phyloP scores from a whole-genome alignment of 1,140 invertebrate genomes.

The Drosophila equinoxialis region DNA sequence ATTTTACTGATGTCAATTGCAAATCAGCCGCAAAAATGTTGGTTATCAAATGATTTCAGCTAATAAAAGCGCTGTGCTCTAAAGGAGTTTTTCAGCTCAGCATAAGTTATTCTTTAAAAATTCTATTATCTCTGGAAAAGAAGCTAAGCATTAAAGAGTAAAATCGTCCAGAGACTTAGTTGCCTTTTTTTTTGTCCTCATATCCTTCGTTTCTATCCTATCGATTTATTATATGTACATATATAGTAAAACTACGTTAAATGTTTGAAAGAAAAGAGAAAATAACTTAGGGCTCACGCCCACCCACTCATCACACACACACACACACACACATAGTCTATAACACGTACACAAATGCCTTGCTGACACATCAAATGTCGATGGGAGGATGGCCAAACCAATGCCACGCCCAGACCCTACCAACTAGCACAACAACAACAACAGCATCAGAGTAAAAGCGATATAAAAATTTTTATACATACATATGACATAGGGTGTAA shows the following conservation, averaged over 20 bases:
- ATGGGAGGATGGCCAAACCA: constrained; percentile 62
- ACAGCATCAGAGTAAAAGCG: constrained; percentile 42
- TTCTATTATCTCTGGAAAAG: neutral
- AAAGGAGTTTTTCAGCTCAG: neutral
- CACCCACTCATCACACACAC: constrained; percentile 31
- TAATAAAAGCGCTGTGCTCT: neutral
- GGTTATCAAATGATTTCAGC: neutral
- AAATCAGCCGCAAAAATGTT: too few relatives aligned
- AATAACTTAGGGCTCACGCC: constrained; percentile 43
- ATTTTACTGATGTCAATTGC: neutral
- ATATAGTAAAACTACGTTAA: constrained; percentile 55
- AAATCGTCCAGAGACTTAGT: constrained; percentile 16
- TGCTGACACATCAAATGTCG: constrained; percentile 72
- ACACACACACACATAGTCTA: constrained; percentile 24
- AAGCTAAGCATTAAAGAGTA: constrained; percentile 16
- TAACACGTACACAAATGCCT: constrained; percentile 14
- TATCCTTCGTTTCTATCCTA: constrained; percentile 33
- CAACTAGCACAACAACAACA: constrained; percentile 35
- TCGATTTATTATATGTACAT: constrained; percentile 68
- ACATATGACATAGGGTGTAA: constrained; percentile 54
- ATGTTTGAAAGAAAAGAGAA: constrained; percentile 39
- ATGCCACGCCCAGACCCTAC: constrained; percentile 55
- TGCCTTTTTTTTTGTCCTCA: constrained; percentile 14
- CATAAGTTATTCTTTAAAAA: neutral
- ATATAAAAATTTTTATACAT: constrained; percentile 73